Evolutionary conservation across 2,113 vertebrate genomes (phyloP).

Genomic region (Pluvialis apricaria): DNA sequence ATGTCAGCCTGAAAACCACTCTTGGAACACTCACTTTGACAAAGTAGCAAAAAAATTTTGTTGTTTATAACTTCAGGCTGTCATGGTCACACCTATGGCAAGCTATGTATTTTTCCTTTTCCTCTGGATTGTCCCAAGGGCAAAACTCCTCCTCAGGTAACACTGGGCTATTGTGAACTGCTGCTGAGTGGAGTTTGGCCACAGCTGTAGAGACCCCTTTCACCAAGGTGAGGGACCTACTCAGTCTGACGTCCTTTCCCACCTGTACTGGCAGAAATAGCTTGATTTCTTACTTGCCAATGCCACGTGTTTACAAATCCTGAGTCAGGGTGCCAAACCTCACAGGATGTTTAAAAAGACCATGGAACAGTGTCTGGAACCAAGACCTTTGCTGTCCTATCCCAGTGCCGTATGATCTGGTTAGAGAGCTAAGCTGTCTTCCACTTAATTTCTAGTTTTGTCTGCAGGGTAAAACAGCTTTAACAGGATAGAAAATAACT

Average conservation of each 20-base stretch:
- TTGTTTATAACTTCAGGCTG: background rate
- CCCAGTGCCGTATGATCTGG: accelerated
- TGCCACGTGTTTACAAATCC: background rate
- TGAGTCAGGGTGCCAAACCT: background rate
- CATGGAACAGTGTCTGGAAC: background rate
- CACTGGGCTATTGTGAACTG: background rate
- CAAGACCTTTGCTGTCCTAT: background rate
- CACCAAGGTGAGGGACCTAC: background rate
- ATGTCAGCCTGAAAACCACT: background rate
- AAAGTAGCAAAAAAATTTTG: background rate
- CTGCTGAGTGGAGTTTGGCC: background rate
- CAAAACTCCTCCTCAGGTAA: background rate
- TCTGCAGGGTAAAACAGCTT: background rate
- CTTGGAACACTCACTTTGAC: background rate
- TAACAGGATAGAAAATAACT: background rate
- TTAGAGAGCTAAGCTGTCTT: background rate
- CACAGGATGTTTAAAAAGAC: constrained; percentile 33
- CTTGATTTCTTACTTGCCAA: background rate
- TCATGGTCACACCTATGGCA: background rate
- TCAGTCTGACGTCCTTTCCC: background rate
- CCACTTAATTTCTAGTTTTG: background rate
- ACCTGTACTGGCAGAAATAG: background rate
- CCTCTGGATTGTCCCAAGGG: background rate
- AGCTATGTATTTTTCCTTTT: background rate
- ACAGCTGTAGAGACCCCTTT: background rate